These are phyloP conservation scores for Pristionchus pacificus DNA, from an alignment of 1,140 invertebrate genomes.

Conservation along the genomic window DNA sequence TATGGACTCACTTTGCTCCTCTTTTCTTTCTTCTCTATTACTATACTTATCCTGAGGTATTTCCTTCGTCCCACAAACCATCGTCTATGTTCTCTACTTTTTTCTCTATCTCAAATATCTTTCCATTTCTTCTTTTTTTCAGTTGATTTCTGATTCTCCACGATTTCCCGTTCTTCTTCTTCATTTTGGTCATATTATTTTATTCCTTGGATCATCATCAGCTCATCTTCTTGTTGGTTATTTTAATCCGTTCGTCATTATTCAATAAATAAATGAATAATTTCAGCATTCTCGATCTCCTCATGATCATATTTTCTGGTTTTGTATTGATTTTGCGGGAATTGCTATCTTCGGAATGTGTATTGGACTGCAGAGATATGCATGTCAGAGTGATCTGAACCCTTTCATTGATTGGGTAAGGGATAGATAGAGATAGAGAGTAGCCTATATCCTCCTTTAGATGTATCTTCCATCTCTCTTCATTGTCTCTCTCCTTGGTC, in stretches of 20 bases:
- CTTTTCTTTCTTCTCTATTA: constrained; percentile 31
- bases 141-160: not conserved
- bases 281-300: constrained; percentile 43
- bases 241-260: too few relatives aligned
- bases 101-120: too few relatives aligned
- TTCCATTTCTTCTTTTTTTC: not conserved
- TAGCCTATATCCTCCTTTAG: too few relatives aligned
- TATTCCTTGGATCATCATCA: constrained; percentile 40
- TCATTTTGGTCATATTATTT: constrained; percentile 31
- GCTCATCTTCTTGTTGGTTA: constrained; percentile 40
- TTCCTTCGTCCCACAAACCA: too few relatives aligned
- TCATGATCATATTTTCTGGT: constrained; percentile 44
- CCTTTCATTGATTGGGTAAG: constrained; percentile 18
- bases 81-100: too few relatives aligned
- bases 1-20: constrained; percentile 46
- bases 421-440: too few relatives aligned
- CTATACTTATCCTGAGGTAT: constrained; percentile 37
- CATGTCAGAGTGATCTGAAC: constrained; percentile 24
- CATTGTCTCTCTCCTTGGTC: constrained; percentile 35
- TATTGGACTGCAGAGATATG: constrained; percentile 43
- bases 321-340: constrained; percentile 42
- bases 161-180: not conserved
- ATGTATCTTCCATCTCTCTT: constrained; percentile 32
- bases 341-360: constrained; percentile 40
- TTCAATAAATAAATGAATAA: too few relatives aligned